Base-by-base conservation (phyloP, 2,797 vertebrate genomes). In the Bufotes viridis region DNA sequence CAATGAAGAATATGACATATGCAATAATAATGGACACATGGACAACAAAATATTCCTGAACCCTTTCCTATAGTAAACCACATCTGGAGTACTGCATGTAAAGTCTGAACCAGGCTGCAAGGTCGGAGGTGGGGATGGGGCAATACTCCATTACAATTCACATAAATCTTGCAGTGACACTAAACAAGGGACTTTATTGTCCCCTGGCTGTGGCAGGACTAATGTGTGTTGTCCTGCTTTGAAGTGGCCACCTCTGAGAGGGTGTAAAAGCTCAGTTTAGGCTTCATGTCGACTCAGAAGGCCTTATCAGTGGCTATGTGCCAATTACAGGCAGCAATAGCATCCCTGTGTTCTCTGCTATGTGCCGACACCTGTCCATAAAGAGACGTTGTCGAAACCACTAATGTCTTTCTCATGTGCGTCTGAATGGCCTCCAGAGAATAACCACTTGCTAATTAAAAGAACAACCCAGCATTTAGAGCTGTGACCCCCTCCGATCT, bases 361-460 rank as follows among this genome's bases (percentile, higher is more conserved):
- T 87, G 61, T 83, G 81, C 58, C 51, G 51, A 87, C 87, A 87
- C 87, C 87, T 87, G 72, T 82, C 79, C 87, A 83, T 87, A 83
- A 87, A 87, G 57, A 65, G 34, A 20, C 14, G 14, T 69, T 58
- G 67, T 55, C 87, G 58, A 49, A 75, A 76, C 81, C 79, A 75
- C 87, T 87, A 87, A 87, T 87, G 81, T 63, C 51, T 87, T 87
- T 87, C 72, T 78, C 87, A 87, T 83, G 87, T 87, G 86, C 26
- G 26, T 83, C 72, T 78, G 81, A 83, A 76, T 58, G 61, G 60
- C 15, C 87, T 78, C 87, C 60, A 83, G 81, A 87, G 87, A 78
- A 74, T 65, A 69, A 78, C 70, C 58, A 57, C 78, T 67, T 42
- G 72, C 74, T 83, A 83, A 83, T 83, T 75, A 78, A 78, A 87